Percentiles rank a stretch among this genome's conserved stretches.
Evolutionary conservation across 2,888 invertebrate species (phyloP).

Genomic region (Hirtodrosophila cameraria): DNA sequence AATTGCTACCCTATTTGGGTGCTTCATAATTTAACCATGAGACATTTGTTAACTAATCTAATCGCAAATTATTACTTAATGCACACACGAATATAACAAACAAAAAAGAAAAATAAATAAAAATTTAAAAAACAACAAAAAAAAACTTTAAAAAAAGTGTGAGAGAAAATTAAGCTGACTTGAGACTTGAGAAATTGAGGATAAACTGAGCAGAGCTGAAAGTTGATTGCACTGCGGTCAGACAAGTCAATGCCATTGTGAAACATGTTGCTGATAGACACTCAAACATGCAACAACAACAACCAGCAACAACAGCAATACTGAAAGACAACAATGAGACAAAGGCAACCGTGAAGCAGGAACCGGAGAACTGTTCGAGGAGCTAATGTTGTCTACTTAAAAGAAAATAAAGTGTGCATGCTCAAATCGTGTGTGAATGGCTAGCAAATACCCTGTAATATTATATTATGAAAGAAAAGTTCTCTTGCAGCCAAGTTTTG

Average conservation of each 20-base stretch:
- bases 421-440: no score
- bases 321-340: slow-evolving; percentile 25
- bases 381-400: slow-evolving; percentile 22
- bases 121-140: neutral
- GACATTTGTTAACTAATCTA: slow-evolving; percentile 32
- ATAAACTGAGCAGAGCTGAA: slow-evolving; percentile 19
- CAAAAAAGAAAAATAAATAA: neutral
- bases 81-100: neutral
- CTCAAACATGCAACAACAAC: slow-evolving; percentile 14
- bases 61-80: slow-evolving; percentile 14
- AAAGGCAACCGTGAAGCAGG: slow-evolving; percentile 33
- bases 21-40: slow-evolving; percentile 13
- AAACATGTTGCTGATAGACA: slow-evolving; percentile 39
- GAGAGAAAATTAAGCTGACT: neutral
- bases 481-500: no score
- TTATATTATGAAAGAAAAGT: no score
- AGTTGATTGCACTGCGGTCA: slow-evolving; percentile 56
- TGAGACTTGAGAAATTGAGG: slow-evolving; percentile 10
- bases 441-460: no score
- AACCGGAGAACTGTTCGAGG: slow-evolving; percentile 10
- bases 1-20: slow-evolving; percentile 24
- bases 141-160: neutral
- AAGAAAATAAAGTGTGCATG: neutral
- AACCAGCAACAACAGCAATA: slow-evolving; percentile 9
- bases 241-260: slow-evolving; percentile 57